Evolutionary conservation across 2,797 vertebrate species (phyloP), one percentile per base, ranked within the genome.

Genomic region (Eulemur coronatus): DNA sequence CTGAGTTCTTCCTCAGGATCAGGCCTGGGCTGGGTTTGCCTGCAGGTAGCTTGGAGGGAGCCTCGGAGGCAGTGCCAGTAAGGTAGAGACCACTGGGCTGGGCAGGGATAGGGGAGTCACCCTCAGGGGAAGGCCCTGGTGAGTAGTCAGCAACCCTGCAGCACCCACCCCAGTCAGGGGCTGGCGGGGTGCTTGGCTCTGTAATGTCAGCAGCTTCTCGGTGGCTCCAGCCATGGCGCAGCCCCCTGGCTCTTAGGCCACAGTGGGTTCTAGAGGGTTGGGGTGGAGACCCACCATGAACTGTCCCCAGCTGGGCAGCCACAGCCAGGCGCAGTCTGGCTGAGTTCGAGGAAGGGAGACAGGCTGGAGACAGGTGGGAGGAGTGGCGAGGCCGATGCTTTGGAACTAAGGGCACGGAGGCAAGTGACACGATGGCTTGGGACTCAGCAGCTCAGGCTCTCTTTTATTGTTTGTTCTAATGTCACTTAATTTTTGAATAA

Each of bases 401-500:
- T 91, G 84, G 35, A 89, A 79, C 72, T 57, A 69, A 81, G 69
- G 10, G 55, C 35, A 35, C 12, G 3, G 65, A 94, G 87, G 50
- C 59, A 43, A 28, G 8, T 73, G 81, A n/a, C 52, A 30, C n/a
- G 35, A 55, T 11, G 38, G 69, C 65, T 63, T 38, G 26, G 80
- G 80, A 84, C 59, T 28, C 28, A 7, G 38, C 57, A 86, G 30
- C 52, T 48, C 22, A 55, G 86, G 12, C 4, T 1, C 75, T 59
- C 33, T 81, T 35, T 7, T 7, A 50, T 59, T 0, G 1, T 59
- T 79, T 79, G 33, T 57, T 91, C 73, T 70, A 46, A 91, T 95
- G 92, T 76, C 61, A 48, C 65, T 92, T 78, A 22, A 38, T 61
- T 93, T 91, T 63, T 88, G 78, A 84, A 78, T 79, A 80, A 84